Conservation (phyloP, 2,797 vertebrate genomes). For the Uromys caudimaculatus region DNA sequence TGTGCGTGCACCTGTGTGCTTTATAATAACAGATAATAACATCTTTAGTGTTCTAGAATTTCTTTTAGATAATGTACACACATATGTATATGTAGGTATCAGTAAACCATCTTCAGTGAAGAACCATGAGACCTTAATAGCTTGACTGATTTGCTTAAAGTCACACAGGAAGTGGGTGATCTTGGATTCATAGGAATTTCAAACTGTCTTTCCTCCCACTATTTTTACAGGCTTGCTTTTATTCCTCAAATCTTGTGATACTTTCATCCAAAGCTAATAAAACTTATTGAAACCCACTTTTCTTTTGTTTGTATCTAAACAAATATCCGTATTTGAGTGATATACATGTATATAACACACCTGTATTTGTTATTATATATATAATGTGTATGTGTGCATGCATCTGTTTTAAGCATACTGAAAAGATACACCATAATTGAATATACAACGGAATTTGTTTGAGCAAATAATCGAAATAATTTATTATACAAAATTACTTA, state of each 20-base stretch:
- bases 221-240: not conserved
- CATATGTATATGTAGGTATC: not conserved
- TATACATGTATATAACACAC: not conserved
- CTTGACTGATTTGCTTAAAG: not conserved
- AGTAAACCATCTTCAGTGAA: not conserved
- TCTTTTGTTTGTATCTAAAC: slow-evolving; percentile 1
- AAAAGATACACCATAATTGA: not conserved
- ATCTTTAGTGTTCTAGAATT: not conserved
- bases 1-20: not conserved
- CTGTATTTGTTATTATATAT: not conserved
- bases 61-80: not conserved
- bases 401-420: slow-evolving; percentile 47
- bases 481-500: slow-evolving; percentile 33
- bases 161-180: not conserved
- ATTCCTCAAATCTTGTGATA: not conserved
- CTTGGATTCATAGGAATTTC: not conserved
- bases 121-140: not conserved
- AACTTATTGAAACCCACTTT: not conserved
- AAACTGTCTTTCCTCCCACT: not conserved
- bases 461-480: not conserved
- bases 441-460: not conserved
- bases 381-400: not conserved
- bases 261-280: not conserved
- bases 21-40: not conserved
- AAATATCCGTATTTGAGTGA: not conserved